Conservation (phyloP, 2,113 vertebrate genomes). For the Willisornis vidua region DNA sequence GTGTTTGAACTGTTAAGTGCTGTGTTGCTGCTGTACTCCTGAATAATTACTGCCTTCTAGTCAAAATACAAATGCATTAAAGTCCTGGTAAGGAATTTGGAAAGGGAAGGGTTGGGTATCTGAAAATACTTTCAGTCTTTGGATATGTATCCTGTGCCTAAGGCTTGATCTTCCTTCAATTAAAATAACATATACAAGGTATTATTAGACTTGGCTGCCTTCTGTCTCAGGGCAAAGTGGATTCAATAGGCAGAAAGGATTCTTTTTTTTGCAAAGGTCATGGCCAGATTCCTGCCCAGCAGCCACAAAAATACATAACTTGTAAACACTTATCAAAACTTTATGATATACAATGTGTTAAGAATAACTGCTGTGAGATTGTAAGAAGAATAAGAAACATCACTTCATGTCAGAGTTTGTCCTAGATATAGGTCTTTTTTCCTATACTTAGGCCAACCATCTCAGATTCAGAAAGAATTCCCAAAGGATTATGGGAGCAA, state of each 20-base stretch:
- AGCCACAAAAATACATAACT: background rate
- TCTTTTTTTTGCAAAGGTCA: background rate
- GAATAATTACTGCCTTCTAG: background rate
- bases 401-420: background rate
- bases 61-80: background rate
- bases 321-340: background rate
- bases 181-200: background rate
- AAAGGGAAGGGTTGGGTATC: background rate
- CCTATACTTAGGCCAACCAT: fast-evolving
- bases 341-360: background rate
- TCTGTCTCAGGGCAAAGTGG: background rate
- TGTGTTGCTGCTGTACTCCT: background rate
- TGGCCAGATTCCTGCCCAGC: background rate
- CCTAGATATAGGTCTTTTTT: background rate
- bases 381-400: background rate
- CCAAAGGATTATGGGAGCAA: background rate
- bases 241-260: background rate
- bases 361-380: background rate
- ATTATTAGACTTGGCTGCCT: background rate
- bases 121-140: background rate
- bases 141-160: background rate
- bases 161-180: background rate
- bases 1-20: background rate
- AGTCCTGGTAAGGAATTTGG: background rate
- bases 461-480: background rate